Percentiles rank a stretch among this genome's conserved stretches.
phyloP scores from a whole-genome alignment of 2,113 vertebrate genomes.

The Anas platyrhynchos region DNA sequence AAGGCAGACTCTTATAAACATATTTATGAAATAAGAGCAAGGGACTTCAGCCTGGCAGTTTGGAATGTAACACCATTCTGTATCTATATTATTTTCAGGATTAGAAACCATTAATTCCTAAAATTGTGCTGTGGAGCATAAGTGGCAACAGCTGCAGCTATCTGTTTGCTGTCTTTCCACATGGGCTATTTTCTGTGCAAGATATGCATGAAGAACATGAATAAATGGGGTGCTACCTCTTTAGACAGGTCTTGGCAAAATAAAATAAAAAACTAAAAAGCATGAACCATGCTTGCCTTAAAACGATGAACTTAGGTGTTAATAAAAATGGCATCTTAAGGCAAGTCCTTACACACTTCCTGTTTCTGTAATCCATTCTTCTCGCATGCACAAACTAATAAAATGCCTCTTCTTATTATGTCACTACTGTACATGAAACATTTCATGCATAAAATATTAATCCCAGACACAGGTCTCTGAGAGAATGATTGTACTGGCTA shows the following conservation, averaged over 20 bases:
- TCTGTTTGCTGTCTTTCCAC: conserved; percentile 72
- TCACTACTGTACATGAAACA: conserved; percentile 68
- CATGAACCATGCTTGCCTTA: conserved; percentile 13
- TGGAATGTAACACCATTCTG: conserved; percentile 27
- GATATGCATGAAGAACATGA: conserved; percentile 51
- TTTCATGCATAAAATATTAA: conserved; percentile 73
- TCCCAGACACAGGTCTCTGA: conserved; percentile 43
- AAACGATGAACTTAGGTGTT: conserved; percentile 34
- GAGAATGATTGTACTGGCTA: conserved; percentile 22
- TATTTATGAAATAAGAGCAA: conserved; percentile 67
- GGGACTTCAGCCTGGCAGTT: conserved; percentile 33
- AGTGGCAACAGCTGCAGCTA: conserved; percentile 72
- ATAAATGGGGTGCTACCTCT: background rate
- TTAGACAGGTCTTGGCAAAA: background rate
- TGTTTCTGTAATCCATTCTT: conserved; percentile 37
- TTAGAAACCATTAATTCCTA: conserved; percentile 72
- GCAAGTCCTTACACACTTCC: conserved; percentile 31
- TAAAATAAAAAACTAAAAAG: conserved; percentile 39
- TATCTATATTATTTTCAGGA: conserved; percentile 72
- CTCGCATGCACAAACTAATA: conserved; percentile 36
- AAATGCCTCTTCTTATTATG: conserved; percentile 75
- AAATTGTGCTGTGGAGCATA: conserved; percentile 77
- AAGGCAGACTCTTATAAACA: conserved; percentile 35
- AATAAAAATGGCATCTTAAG: conserved; percentile 64
- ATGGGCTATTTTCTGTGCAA: conserved; percentile 59